Conservation (phyloP, 2,113 vertebrate species). For the Zosterops hypoxanthus region DNA sequence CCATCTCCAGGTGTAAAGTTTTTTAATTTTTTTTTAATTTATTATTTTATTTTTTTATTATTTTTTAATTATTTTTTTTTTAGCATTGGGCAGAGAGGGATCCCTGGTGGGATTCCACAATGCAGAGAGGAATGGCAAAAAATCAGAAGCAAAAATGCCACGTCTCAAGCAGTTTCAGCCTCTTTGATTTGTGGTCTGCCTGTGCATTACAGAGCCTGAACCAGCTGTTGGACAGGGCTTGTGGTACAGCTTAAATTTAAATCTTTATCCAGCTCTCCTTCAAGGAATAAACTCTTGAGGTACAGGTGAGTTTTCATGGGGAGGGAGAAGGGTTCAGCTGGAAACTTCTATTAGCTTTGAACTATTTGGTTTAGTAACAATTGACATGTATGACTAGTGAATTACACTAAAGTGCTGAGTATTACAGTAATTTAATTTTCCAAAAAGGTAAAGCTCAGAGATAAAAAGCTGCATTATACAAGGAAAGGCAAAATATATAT, state of each 20-base stretch:
- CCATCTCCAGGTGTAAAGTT: background rate
- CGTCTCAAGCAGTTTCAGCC: background rate
- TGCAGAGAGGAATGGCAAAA: background rate
- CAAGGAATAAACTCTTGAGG: background rate
- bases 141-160: background rate
- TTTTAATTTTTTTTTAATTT: too few relatives aligned
- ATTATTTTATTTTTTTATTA: too few relatives aligned
- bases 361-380: background rate
- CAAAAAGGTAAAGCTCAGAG: background rate
- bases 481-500: background rate
- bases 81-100: background rate
- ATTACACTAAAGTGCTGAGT: background rate
- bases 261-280: background rate
- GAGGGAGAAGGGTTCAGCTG: background rate
- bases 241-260: background rate
- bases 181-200: background rate
- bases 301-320: background rate
- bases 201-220: background rate
- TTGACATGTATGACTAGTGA: background rate
- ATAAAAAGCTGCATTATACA: background rate
- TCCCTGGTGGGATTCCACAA: background rate
- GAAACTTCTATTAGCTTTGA: background rate
- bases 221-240: background rate
- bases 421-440: background rate
- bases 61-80: background rate